These are phyloP conservation scores for Julus scanicus DNA, from an alignment of 2,888 invertebrate genomes.

Conservation along the genomic window DNA sequence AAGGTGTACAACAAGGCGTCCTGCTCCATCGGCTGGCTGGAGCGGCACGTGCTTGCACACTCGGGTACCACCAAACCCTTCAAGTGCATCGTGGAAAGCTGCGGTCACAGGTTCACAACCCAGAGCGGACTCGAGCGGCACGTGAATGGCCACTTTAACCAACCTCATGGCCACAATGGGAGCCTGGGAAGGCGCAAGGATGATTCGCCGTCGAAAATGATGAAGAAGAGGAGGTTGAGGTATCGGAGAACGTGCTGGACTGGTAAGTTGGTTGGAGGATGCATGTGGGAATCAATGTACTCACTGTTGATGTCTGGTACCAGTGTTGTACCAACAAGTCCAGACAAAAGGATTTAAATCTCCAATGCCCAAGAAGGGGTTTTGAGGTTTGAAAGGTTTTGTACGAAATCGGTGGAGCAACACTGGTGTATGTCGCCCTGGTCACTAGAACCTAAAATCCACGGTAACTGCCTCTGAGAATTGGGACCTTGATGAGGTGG, in stretches of 20 bases:
- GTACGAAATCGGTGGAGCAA: too few species aligned
- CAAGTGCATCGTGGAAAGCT: slow-evolving; percentile 94
- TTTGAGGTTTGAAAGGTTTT: too few species aligned
- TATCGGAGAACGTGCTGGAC: slow-evolving; percentile 89
- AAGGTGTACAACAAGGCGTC: slow-evolving; percentile 93
- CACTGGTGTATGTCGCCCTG: too few species aligned
- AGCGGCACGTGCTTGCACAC: slow-evolving; percentile 90
- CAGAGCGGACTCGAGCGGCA: slow-evolving; percentile 84
- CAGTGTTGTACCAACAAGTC: neutral
- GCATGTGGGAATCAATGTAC: neutral
- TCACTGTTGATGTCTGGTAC: neutral
- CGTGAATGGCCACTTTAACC: slow-evolving; percentile 89
- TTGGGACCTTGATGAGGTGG: too few species aligned
- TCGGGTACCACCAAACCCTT: slow-evolving; percentile 92
- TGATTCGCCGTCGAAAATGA: slow-evolving; percentile 81
- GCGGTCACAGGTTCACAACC: slow-evolving; percentile 73
- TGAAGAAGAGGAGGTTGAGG: slow-evolving; percentile 88
- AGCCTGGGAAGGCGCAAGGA: slow-evolving; percentile 73
- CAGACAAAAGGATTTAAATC: too few species aligned
- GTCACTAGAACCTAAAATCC: too few species aligned
- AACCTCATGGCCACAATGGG: slow-evolving; percentile 64
- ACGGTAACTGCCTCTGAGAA: too few species aligned
- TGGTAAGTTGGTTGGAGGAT: slow-evolving; percentile 72
- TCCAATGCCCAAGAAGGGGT: too few species aligned
- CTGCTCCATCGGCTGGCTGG: slow-evolving; percentile 92